Conservation (phyloP, 2,797 vertebrate genomes). For the Urosaurus nigricauda region DNA sequence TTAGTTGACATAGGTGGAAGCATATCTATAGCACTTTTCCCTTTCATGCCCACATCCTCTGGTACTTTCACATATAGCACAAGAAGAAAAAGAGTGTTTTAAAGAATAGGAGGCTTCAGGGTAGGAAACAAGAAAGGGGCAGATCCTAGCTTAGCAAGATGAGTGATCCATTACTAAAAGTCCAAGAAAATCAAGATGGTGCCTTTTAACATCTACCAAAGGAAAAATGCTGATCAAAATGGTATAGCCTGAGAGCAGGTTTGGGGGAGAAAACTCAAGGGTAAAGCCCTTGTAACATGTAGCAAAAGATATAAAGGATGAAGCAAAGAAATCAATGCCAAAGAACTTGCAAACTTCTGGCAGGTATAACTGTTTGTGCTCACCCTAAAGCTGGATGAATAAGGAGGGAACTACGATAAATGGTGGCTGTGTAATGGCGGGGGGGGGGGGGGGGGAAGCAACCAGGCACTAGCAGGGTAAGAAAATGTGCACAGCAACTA, state of each 20-base stretch:
- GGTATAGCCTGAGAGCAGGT: neutral
- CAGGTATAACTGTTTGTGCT: too few species aligned
- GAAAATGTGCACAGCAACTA: too few species aligned
- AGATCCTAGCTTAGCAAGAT: neutral
- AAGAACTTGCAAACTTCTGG: too few species aligned
- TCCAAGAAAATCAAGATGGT: neutral
- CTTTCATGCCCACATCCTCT: neutral
- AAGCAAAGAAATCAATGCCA: too few species aligned
- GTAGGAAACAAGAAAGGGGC: neutral
- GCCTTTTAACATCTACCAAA: neutral
- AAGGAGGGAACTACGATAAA: too few species aligned
- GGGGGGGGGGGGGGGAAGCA: too few species aligned
- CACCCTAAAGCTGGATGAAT: too few species aligned
- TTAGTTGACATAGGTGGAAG: neutral
- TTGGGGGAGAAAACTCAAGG: too few species aligned
- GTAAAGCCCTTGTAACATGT: too few species aligned
- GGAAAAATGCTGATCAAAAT: neutral
- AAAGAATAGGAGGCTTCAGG: neutral
- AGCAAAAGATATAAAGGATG: too few species aligned
- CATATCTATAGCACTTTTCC: neutral
- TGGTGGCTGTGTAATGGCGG: too few species aligned
- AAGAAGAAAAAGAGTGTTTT: neutral
- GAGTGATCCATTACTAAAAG: neutral
- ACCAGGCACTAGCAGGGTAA: too few species aligned
- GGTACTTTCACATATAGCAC: neutral